These are phyloP conservation scores for Drosophila melanosoma DNA, from an alignment of 2,888 invertebrate species.

Conservation along the genomic window DNA sequence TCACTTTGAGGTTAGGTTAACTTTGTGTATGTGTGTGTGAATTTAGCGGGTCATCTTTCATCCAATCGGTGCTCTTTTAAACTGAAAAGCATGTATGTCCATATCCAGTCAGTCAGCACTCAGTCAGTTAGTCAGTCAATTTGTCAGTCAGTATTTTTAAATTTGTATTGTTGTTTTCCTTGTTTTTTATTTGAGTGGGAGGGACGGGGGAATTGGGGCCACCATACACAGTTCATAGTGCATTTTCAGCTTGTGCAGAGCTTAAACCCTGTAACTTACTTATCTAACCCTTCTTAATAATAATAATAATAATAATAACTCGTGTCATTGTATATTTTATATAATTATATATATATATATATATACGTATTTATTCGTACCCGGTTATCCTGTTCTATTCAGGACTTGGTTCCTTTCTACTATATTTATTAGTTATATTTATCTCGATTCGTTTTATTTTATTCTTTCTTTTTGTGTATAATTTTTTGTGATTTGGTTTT, in stretches of 20 bases:
- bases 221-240: conserved; percentile 40
- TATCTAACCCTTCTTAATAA: conserved; percentile 23
- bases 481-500: conserved; percentile 28
- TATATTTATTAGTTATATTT: conserved; percentile 39
- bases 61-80: conserved; percentile 42
- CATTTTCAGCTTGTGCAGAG: conserved; percentile 54
- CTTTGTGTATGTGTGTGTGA: conserved; percentile 10
- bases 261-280: conserved; percentile 30
- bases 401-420: conserved; percentile 49
- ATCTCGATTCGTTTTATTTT: conserved; percentile 21
- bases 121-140: conserved; percentile 13
- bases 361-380: conserved; percentile 51
- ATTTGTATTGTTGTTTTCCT: not conserved
- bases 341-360: conserved; percentile 44
- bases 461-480: conserved; percentile 17
- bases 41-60: conserved; percentile 36
- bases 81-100: conserved; percentile 21
- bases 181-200: not conserved
- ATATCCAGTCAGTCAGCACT: conserved; percentile 29
- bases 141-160: conserved; percentile 18
- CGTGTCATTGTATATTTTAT: conserved; percentile 70
- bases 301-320: conserved; percentile 20
- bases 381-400: conserved; percentile 53
- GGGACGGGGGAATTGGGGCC: not conserved
- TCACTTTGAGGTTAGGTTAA: conserved; percentile 17